phyloP scores from a whole-genome alignment of 2,113 vertebrate genomes.

The Laticauda laticaudata region DNA sequence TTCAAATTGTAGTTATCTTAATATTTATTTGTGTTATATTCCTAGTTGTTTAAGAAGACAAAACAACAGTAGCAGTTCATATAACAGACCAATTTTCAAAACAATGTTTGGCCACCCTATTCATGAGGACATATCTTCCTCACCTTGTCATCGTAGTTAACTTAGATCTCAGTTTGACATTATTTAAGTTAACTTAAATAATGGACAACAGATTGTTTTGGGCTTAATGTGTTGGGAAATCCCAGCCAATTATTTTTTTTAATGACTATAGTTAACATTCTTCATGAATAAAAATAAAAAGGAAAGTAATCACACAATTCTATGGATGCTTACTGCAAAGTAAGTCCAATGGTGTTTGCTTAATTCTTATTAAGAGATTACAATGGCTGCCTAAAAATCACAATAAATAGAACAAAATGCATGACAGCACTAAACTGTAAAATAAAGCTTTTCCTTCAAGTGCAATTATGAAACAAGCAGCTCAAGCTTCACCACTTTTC shows the following conservation, averaged over 20 bases:
- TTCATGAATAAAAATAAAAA: neutral
- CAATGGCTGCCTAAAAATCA: neutral
- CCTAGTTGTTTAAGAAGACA: neutral
- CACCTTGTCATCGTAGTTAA: neutral
- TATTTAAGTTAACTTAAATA: neutral
- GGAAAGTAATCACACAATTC: neutral
- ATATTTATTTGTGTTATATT: neutral
- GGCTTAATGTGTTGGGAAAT: neutral
- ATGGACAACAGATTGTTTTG: neutral
- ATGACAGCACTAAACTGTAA: neutral
- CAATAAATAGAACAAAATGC: neutral
- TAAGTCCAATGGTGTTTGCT: neutral
- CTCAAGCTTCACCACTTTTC: neutral
- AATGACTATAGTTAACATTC: neutral
- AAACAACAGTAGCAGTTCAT: neutral
- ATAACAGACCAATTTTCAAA: neutral
- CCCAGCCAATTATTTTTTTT: neutral
- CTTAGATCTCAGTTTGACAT: neutral
- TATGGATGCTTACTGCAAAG: neutral
- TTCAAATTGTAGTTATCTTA: neutral
- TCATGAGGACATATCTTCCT: neutral
- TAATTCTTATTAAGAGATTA: neutral
- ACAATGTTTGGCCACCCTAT: neutral
- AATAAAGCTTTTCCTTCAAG: neutral
- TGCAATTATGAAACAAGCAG: neutral